Evolutionary conservation across 2,113 vertebrate genomes (phyloP), one percentile per base, ranked within the genome.

Genomic region (Sinosuthora webbiana): DNA sequence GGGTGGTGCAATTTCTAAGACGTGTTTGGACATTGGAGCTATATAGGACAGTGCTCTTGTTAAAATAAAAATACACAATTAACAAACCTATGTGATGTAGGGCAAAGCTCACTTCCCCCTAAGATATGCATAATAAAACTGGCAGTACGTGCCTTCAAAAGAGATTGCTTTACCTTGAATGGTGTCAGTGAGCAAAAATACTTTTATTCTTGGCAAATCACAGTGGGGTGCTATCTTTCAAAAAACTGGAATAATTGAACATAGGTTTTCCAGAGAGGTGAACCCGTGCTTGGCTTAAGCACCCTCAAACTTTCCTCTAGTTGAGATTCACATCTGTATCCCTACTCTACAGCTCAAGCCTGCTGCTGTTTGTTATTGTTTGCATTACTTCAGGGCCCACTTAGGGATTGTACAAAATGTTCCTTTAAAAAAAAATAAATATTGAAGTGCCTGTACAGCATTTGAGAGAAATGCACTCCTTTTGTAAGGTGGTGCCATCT

Each of bases 351-450:
- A 64, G 41, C 64, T 83, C 4, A 2, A 83, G 60, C 53, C 42
- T 8, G 0, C 16, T 83, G 80, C 83, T 93, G 49, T 92, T 94
- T 94, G 76, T 78, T 95, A 80, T 91, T 92, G 68, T 93, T 93
- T 92, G 88, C 65, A 33, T 90, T 89, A 75, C 93, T 93, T 70
- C 56, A 68, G 84, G 91, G 57, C 69, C 44, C 3, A 3, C 59
- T 92, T 70, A 80, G 68, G 64, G 85, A 88, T 64, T 83, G 90
- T 80, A 94, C 90, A 81, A 86, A 83, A 80, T 91, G 94, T 95
- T 96, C 84, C 90, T 86, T 80, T 2, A 1, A 59, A 73, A 86
- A 86, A 87, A 85, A 91, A 85, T 28, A 87, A 94, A 95, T 65
- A 87, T 28, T 56, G 45, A 73, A 55, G 63, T 55, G 33, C 63